Base-by-base conservation (phyloP, 2,888 invertebrate species). In the Scaptomyza polygonia region DNA sequence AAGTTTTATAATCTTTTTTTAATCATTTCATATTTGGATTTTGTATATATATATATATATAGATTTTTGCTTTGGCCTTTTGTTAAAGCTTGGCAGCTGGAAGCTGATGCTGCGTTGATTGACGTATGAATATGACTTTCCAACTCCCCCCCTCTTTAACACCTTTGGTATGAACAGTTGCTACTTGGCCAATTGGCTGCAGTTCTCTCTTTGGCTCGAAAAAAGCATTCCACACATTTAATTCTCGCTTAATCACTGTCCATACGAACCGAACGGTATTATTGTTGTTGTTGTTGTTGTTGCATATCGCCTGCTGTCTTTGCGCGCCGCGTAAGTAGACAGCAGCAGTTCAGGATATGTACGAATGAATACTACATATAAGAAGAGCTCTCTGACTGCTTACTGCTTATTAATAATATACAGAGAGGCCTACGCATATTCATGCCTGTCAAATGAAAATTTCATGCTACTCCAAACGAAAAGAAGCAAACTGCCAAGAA, bases 231-330 rank as follows among this genome's bases (percentile, higher is more conserved):
- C 74, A 73, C 70, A 67, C 72, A 77, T 84, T 88, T 85, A 85
- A 85, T 85, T 88, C 83, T 69, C 87, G 82, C 85, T 85, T 85
- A 85, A 85, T 85, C 85, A 88, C 72, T 85, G 85, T 85, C 84
- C 81, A 57, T 12, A 5, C 36, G n/a, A n/a, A 34, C 32, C 12
- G 55, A 72, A 84, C 71, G 76, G 79, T 73, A 79, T 76, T 78
- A 36, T 52, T 27, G 71, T 25, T 25, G 25, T n/a, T n/a, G n/a
- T n/a, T n/a, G n/a, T n/a, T 25, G 25, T 21, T 21, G 21, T 21
- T 21, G 0, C 3, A 21, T 4, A 21, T 21, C 4, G 21, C 79
- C 85, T 78, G 87, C 87, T 81, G 85, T 14, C n/a, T n/a, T 14
- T 14, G 36, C 36, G n/a, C n/a, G 45, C 43, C 25, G 53, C 58